Base-by-base conservation (phyloP, 2,113 vertebrate genomes). In the Puffinus mauretanicus region DNA sequence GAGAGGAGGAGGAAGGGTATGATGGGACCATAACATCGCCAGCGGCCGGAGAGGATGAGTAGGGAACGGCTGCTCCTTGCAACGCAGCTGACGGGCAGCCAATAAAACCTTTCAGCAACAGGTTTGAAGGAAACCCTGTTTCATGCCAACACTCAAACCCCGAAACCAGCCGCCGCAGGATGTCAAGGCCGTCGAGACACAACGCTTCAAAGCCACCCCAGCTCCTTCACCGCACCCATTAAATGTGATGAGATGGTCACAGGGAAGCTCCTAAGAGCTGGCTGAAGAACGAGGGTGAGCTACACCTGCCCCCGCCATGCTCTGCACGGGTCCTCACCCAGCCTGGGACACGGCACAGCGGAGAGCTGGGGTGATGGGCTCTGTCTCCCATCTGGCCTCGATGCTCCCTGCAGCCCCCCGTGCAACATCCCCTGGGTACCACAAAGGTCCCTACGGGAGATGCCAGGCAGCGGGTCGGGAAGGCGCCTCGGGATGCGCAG, bases 91-190 rank as follows among this genome's bases (percentile, higher is more conserved):
- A 72, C 0, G 0, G 47, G 38, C 70, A 83, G 86, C 64, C 21
- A 25, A 38, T 14, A 44, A 88, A 80, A 86, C 76, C 80, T 93
- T 86, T 82, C 67, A 73, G 78, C 32, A 27, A 69, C 49, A 66
- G 60, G 73, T 87, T 55, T 82, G 78, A 71, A 95, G 91, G 69
- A 92, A 92, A 60, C 42, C 60, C 25, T 70, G 83, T 81, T 46
- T 86, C 72, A 80, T 4, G 3, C n/a, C 78, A 64, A 61, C 52
- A 38, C 69, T 40, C 67, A 60, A 32, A n/a, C 18, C 52, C 88
- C 1, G 0, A 78, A 88, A 77, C 82, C 6, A 2, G 42, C 67
- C 1, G 2, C 80, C 1, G 1, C 32, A 60, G 65, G 69, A 86
- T 16, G 29, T 64, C 55, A 77, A 51, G 47, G 70, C 26, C 4